These are phyloP conservation scores for Ophion ellenae DNA, from an alignment of 2,888 invertebrate genomes.

Conservation along the genomic window DNA sequence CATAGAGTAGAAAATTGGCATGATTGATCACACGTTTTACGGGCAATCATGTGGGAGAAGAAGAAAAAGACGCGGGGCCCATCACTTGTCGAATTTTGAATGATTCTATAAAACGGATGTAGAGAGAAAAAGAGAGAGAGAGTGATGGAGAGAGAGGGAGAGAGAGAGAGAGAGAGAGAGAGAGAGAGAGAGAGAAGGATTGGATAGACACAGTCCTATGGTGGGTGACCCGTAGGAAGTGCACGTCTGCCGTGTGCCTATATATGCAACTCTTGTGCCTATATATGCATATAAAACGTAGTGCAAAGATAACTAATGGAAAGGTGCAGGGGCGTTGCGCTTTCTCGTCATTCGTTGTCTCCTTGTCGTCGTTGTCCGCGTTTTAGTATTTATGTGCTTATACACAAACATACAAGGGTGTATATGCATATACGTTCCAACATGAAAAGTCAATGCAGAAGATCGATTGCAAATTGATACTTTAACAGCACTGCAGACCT, in stretches of 20 bases:
- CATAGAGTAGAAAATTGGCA: too few relatives aligned
- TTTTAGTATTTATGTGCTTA: conserved; percentile 34
- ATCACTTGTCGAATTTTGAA: not conserved
- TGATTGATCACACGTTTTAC: too few relatives aligned
- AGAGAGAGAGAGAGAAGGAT: conserved; percentile 21
- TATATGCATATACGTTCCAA: not conserved
- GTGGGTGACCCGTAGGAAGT: conserved; percentile 75
- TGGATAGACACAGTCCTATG: conserved; percentile 67
- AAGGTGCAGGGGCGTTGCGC: conserved; percentile 79
- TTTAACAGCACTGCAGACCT: not conserved
- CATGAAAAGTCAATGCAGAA: conserved; percentile 37
- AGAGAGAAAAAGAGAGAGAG: not conserved
- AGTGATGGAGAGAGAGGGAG: not conserved
- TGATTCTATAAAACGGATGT: not conserved
- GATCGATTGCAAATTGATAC: conserved; percentile 64
- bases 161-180: not conserved
- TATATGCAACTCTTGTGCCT: conserved; percentile 67
- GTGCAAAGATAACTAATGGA: conserved; percentile 70
- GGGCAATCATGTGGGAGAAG: too few relatives aligned
- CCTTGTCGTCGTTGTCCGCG: conserved; percentile 47
- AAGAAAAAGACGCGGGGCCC: too few relatives aligned
- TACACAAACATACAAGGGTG: conserved; percentile 5
- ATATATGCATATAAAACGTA: conserved; percentile 70
- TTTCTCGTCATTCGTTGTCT: conserved; percentile 71
- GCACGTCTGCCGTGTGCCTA: conserved; percentile 74